Conservation (phyloP, 2,113 vertebrate species). For the Phrynosoma platyrhinos region DNA sequence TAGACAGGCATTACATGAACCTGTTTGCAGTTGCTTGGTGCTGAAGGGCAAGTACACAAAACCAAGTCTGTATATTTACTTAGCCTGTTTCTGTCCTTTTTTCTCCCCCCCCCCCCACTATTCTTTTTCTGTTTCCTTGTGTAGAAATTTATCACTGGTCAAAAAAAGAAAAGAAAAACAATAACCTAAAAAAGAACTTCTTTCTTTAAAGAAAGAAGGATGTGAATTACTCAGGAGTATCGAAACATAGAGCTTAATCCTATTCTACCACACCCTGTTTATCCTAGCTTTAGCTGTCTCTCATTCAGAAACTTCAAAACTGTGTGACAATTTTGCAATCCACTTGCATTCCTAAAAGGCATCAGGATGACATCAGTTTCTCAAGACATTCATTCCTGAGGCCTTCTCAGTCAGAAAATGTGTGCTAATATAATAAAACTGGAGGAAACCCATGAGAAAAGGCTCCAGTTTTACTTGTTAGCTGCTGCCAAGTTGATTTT, state of each 20-base stretch:
- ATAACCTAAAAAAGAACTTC: conserved; percentile 10
- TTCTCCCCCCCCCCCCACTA: neutral
- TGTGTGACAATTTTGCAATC: conserved; percentile 43
- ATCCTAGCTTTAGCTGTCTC: conserved; percentile 39
- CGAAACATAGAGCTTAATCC: conserved; percentile 53
- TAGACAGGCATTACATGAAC: conserved; percentile 66
- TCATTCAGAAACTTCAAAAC: conserved; percentile 51
- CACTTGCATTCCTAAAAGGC: conserved; percentile 42
- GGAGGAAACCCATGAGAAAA: neutral
- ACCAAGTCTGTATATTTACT: neutral
- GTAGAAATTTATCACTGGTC: rapidly evolving
- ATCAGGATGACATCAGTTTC: conserved; percentile 51
- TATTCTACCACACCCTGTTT: conserved; percentile 61
- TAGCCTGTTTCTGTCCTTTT: conserved; percentile 7
- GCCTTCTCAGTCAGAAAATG: neutral
- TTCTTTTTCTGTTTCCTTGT: neutral
- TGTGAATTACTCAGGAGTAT: conserved; percentile 52
- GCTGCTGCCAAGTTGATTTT: too few relatives aligned
- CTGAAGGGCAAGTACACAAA: conserved; percentile 32
- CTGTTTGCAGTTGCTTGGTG: conserved; percentile 16
- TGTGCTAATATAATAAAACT: neutral
- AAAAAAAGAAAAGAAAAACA: neutral
- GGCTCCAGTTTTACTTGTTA: neutral
- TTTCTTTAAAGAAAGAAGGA: conserved; percentile 16
- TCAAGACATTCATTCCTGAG: conserved; percentile 16